Evolutionary conservation across 2,888 invertebrate species (phyloP).

Genomic region (Acleris sparsana): DNA sequence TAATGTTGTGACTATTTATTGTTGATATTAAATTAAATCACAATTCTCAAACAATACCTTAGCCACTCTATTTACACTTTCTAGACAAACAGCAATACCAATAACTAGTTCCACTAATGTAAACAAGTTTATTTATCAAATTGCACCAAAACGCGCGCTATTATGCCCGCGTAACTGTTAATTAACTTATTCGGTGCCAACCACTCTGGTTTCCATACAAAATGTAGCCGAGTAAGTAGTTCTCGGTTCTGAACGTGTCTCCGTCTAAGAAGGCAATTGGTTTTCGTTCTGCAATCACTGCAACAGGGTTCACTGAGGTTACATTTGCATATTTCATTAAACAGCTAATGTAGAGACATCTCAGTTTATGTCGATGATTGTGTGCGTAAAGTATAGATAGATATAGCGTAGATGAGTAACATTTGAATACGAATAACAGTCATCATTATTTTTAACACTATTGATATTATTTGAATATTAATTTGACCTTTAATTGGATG

Average conservation of each 20-base stretch:
- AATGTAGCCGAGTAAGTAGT: too few species aligned
- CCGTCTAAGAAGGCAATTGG: conserved; percentile 15
- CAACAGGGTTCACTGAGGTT: conserved; percentile 14
- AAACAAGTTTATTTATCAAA: conserved; percentile 25
- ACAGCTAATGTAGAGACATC: conserved; percentile 4
- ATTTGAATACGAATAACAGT: too few species aligned
- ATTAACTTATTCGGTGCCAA: background rate
- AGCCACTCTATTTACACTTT: background rate
- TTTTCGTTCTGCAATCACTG: conserved; percentile 21
- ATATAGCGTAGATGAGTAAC: background rate
- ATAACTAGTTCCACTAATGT: conserved; percentile 20
- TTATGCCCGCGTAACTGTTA: background rate
- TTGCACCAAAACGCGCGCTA: conserved; percentile 4
- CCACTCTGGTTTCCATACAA: too few species aligned
- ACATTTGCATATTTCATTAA: conserved; percentile 32
- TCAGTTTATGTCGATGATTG: background rate
- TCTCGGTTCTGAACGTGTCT: too few species aligned
- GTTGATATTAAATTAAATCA: too few species aligned
- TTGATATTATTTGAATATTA: too few species aligned
- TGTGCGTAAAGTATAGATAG: background rate
- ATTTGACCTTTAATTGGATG: too few species aligned
- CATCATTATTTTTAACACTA: too few species aligned
- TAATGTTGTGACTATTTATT: too few species aligned
- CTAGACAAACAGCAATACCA: background rate
- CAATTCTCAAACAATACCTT: background rate